Evolutionary conservation across 2,888 invertebrate species (phyloP).

Genomic region (Nymphalis urticae): DNA sequence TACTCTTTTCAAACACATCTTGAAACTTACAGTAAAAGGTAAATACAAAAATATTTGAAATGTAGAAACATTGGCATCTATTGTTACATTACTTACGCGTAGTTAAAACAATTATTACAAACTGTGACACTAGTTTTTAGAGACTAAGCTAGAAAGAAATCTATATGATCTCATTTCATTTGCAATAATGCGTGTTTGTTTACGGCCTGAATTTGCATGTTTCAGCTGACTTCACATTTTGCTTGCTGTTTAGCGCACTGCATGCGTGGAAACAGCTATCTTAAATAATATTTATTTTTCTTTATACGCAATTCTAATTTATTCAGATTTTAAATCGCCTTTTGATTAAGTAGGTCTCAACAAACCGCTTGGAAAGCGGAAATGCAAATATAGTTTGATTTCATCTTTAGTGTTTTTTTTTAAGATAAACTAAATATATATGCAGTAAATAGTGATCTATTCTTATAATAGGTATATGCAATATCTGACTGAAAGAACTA

Average conservation of each 20-base stretch:
- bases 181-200: slow-evolving; percentile 14
- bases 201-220: slow-evolving; percentile 26
- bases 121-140: background rate
- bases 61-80: background rate
- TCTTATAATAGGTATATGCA: background rate
- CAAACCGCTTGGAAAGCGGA: slow-evolving; percentile 22
- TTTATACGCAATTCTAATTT: slow-evolving; percentile 26
- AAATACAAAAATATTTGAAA: too few relatives aligned
- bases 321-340: slow-evolving; percentile 26
- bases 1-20: too few relatives aligned
- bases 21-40: too few relatives aligned
- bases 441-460: background rate
- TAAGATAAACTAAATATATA: background rate
- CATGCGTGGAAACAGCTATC: slow-evolving; percentile 25
- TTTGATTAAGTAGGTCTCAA: slow-evolving; percentile 30
- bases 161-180: slow-evolving; percentile 8
- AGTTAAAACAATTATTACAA: background rate
- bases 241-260: slow-evolving; percentile 13
- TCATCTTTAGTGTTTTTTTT: slow-evolving; percentile 10
- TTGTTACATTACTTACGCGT: background rate
- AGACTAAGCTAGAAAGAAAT: slow-evolving; percentile 12
- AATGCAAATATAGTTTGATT: slow-evolving; percentile 21
- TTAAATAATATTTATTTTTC: slow-evolving; percentile 22
- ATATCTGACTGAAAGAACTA: too few relatives aligned
- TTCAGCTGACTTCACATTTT: slow-evolving; percentile 27